Evolutionary conservation across 2,888 invertebrate genomes (phyloP), one percentile per base, ranked within the genome.

Genomic region (Pegoplata infirma): DNA sequence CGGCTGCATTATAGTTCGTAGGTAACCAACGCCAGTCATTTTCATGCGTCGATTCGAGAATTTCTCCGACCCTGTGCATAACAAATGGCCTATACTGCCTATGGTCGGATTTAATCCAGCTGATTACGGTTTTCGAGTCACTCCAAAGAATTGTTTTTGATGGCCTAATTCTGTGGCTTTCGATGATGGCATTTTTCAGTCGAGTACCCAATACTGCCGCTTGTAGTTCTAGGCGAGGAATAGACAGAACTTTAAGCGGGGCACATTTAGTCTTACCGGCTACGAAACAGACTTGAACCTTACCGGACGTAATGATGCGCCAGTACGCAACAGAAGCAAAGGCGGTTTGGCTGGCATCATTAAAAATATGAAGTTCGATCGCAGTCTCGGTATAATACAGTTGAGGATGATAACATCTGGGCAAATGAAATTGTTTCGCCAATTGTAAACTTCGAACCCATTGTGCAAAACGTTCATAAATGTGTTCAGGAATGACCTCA

Each of bases 21-120:
- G n/a, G n/a, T n/a, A n/a, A n/a, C n/a, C n/a, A n/a, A n/a, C n/a
- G n/a, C n/a, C n/a, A n/a, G 36, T 46, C 56, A 19, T 28, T 53
- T 28, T 53, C 28, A 16, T 53, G 25, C 4, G 53, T 14, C 14
- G 53, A 8, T 28, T 53, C 79, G 28, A 67, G 75, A 25, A 82
- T 81, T 58, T 84, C 82, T 0, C 81, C 79, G 19, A 84, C 40
- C 32, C 58, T 19, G 17, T 56, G 56, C 36, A 49, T 56, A 19
- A 58, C 49, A 51, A 67, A 58, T 19, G 21, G 49, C 14, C 66
- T 76, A 44, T 71, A 71, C 23, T 59, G 51, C 19, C 66, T 19
- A 3, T 23, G 59, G 0, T 66, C 61, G 2, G 66, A 76, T 14
- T 46, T 28, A 7, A 76, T 66, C 66, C 66, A 76, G 14, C 40